Conservation (phyloP, 2,113 vertebrate genomes). For the Protobothrops flavoviridis region DNA sequence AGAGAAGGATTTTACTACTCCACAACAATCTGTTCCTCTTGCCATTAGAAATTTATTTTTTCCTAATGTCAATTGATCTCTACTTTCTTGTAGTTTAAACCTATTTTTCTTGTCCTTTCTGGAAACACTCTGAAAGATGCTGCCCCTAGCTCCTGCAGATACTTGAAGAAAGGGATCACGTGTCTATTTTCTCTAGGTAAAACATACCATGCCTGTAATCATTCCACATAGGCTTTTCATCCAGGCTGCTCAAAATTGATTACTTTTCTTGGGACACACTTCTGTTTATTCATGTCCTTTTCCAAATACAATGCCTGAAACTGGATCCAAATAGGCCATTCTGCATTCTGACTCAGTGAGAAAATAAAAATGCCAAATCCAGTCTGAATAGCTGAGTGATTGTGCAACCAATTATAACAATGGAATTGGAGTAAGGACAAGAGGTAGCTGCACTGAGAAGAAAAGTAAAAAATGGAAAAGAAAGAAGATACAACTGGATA, state of each 20-base stretch:
- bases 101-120: not conserved
- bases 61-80: not conserved
- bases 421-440: not conserved
- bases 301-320: not conserved
- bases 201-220: not conserved
- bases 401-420: not conserved
- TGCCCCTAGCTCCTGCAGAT: not conserved
- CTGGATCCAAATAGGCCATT: not conserved
- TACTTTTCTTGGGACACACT: not conserved
- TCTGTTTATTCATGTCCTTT: not conserved
- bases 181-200: not conserved
- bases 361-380: no score
- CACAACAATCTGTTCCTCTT: not conserved
- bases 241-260: not conserved
- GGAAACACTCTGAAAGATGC: not conserved
- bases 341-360: no score
- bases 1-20: not conserved
- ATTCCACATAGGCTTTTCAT: not conserved
- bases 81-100: not conserved
- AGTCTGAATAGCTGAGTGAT: no score
- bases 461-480: no score
- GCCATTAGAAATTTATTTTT: not conserved
- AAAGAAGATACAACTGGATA: not conserved
- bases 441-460: not conserved
- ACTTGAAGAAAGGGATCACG: not conserved